Percentiles rank a stretch among this genome's conserved stretches.
Evolutionary conservation across 2,888 invertebrate genomes (phyloP).

Genomic region (Pyrrhia umbra): DNA sequence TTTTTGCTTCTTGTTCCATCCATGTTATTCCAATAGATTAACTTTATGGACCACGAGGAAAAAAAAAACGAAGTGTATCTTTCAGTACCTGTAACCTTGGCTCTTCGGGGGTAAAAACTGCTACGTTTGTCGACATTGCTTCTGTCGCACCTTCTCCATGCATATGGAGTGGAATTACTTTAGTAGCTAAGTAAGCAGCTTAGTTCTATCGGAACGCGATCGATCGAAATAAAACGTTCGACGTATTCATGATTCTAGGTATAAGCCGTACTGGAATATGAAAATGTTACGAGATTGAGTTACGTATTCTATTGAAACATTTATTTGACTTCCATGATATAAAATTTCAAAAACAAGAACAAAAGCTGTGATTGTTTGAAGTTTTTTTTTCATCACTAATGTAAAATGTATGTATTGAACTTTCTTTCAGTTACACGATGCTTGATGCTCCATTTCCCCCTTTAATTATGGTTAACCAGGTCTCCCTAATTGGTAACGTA

Average conservation of each 20-base stretch:
- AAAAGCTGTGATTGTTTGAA: not conserved
- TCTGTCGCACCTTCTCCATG: no score
- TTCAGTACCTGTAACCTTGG: not conserved
- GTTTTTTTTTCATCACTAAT: constrained; percentile 26
- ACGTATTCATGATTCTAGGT: constrained; percentile 32
- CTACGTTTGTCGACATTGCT: no score
- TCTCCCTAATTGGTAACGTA: constrained; percentile 45
- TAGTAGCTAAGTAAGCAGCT: constrained; percentile 1
- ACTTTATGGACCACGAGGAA: not conserved
- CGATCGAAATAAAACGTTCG: constrained; percentile 24
- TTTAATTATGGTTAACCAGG: constrained; percentile 47
- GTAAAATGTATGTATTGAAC: constrained; percentile 44
- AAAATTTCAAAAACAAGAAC: constrained; percentile 18
- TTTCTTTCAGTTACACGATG: constrained; percentile 51
- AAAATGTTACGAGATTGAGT: constrained; percentile 11
- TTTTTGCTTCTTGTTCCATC: no score
- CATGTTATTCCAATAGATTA: no score
- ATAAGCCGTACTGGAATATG: constrained; percentile 33
- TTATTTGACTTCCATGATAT: constrained; percentile 4
- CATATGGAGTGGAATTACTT: not conserved
- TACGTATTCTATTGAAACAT: constrained; percentile 12
- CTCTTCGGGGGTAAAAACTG: no score
- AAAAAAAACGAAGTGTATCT: not conserved
- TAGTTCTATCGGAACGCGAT: constrained; percentile 13
- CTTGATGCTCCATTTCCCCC: constrained; percentile 48